Conservation (phyloP, 1,140 invertebrate species). For the Drosophila tani region DNA sequence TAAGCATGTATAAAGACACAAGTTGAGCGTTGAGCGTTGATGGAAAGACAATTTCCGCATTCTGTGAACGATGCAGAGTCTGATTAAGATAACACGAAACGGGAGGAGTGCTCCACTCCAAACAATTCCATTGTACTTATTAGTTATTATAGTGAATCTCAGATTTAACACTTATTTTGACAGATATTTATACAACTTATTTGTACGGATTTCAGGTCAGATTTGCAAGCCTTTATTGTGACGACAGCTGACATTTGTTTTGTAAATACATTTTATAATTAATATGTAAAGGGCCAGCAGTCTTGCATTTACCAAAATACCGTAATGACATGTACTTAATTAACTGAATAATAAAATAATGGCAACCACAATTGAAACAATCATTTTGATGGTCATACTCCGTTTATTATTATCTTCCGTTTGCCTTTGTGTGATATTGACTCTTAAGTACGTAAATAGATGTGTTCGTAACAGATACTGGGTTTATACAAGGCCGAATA, state of each 20-base stretch:
- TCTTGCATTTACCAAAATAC: slow-evolving; percentile 38
- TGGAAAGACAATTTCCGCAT: slow-evolving; percentile 1
- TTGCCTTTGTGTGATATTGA: slow-evolving; percentile 37
- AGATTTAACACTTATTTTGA: slow-evolving; percentile 28
- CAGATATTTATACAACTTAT: slow-evolving; percentile 29
- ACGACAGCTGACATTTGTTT: slow-evolving; percentile 15
- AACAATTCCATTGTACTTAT: slow-evolving; percentile 36
- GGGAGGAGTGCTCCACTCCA: slow-evolving; percentile 7
- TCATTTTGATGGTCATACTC: neutral
- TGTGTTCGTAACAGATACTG: neutral
- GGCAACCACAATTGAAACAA: neutral
- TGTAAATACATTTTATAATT: slow-evolving; percentile 47
- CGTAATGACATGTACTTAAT: slow-evolving; percentile 31
- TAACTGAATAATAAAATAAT: slow-evolving; percentile 21
- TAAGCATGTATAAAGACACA: slow-evolving; percentile 36
- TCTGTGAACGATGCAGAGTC: slow-evolving; percentile 37
- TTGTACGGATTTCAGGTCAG: neutral
- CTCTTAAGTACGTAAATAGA: slow-evolving; percentile 28
- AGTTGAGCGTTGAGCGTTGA: neutral
- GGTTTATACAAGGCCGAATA: too few species aligned
- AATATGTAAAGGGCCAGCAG: slow-evolving; percentile 2
- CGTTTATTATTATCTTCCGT: slow-evolving; percentile 14
- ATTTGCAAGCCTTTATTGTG: slow-evolving; percentile 2
- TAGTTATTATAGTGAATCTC: slow-evolving; percentile 30
- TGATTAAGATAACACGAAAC: slow-evolving; percentile 30